A percentile compares a stretch with the other conserved stretches of the same genome.
phyloP scores from a whole-genome alignment of 1,140 invertebrate species.

The Maconellicoccus hirsutus region DNA sequence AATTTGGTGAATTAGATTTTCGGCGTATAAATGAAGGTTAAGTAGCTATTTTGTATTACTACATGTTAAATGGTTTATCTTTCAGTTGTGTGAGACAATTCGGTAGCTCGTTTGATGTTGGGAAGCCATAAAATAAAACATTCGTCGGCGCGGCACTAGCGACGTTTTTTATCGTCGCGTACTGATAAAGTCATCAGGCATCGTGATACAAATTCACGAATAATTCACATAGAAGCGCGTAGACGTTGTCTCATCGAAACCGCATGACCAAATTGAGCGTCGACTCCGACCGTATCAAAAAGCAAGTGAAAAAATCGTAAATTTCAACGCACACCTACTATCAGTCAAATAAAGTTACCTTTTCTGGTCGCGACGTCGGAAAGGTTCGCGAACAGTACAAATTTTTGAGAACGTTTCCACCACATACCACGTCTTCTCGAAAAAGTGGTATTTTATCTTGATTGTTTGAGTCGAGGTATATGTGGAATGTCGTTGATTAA shows the following conservation, averaged over 20 bases:
- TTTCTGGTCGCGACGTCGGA: background rate
- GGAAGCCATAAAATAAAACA: background rate
- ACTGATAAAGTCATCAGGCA: background rate
- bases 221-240: background rate
- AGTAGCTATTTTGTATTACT: background rate
- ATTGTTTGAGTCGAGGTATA: background rate
- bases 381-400: background rate
- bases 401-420: background rate
- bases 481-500: conserved; percentile 16
- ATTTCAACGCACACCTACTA: background rate
- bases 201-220: background rate
- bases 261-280: background rate
- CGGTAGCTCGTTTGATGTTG: background rate
- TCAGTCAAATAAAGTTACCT: background rate
- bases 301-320: background rate
- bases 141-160: background rate
- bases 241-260: background rate
- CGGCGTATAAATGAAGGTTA: background rate
- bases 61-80: background rate
- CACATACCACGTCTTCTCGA: background rate
- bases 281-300: background rate
- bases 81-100: background rate
- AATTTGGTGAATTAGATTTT: background rate
- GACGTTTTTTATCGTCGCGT: background rate
- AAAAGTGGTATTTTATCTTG: background rate